Conservation (phyloP, 1,140 invertebrate species). For the Drosophila teissieri region DNA sequence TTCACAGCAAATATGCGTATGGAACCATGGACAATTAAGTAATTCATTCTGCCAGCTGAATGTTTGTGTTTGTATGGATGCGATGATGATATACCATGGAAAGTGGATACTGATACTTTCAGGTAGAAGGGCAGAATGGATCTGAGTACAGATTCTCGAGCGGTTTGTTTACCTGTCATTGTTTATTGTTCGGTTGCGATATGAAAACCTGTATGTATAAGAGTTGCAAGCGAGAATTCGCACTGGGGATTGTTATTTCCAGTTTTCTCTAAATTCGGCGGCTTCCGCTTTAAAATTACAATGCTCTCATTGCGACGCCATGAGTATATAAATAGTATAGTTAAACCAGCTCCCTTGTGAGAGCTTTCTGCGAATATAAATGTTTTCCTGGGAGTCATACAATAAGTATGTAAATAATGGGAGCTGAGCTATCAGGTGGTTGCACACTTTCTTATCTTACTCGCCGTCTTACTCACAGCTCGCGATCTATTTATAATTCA, state of each 20-base stretch:
- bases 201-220: constrained; percentile 34
- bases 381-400: not conserved
- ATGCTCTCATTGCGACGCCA: not conserved
- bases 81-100: constrained; percentile 15
- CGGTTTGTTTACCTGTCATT: constrained; percentile 42
- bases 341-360: constrained; percentile 5
- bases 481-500: constrained; percentile 26
- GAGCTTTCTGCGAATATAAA: not conserved
- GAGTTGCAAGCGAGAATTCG: constrained; percentile 18
- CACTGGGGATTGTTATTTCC: constrained; percentile 8
- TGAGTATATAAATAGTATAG: constrained; percentile 5
- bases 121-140: constrained; percentile 16
- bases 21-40: constrained; percentile 37
- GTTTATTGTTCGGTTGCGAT: constrained; percentile 13
- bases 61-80: not conserved
- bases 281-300: constrained; percentile 31
- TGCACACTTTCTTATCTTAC: constrained; percentile 35
- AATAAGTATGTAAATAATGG: constrained; percentile 7
- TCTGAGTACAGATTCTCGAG: constrained; percentile 6
- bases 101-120: constrained; percentile 32
- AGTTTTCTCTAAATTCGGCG: constrained; percentile 20
- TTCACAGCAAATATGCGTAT: constrained; percentile 26
- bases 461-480: constrained; percentile 27
- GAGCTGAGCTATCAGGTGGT: constrained; percentile 25
- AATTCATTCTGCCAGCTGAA: constrained; percentile 33